Evolutionary conservation across 2,797 vertebrate species (phyloP), one percentile per base, ranked within the genome.

Genomic region (Cossypha polioptera): DNA sequence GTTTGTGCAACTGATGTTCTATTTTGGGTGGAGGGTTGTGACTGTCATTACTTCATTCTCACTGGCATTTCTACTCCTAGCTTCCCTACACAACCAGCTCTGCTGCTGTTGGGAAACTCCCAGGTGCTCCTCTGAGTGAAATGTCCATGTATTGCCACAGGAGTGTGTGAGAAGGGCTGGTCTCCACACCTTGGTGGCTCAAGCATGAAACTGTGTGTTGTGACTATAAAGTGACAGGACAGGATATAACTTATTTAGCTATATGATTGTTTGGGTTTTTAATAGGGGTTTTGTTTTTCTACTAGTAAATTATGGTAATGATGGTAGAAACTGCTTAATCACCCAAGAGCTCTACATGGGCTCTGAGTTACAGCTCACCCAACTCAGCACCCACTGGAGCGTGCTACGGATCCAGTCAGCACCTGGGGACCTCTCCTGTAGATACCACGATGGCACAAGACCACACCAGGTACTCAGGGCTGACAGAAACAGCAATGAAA

Each of bases 71-170:
- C 48, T 28, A 8, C 59, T 75, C 35, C 36, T 36, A 17, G 22
- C n/a, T 79, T 72, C 54, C 25, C 36, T 55, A 63, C 36, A 48
- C 43, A 73, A 75, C 43, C 48, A 84, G 63, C 80, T 86, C 67
- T 78, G 55, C 71, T 63, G 74, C 59, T 87, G 69, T 87, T 59
- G 51, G 55, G 51, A 94, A 90, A 76, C 84, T 66, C 51, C 53
- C 47, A 51, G 18, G 51, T 75, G 28, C 35, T 65, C 28, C 3
- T 36, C 72, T 42, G 42, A 80, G 31, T 7, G 29, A 75, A 72
- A 51, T 6, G 26, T 65, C 47, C 33, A n/a, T 13, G 16, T 36
- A 11, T 31, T 68, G 50, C 55, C 69, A 22, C 50, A 16, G 18
- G 16, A 69, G 40, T 3, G 2, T 25, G 31, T 8, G 5, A 66